These are phyloP conservation scores for Heliconius himera DNA, from an alignment of 1,140 invertebrate species.

Conservation along the genomic window DNA sequence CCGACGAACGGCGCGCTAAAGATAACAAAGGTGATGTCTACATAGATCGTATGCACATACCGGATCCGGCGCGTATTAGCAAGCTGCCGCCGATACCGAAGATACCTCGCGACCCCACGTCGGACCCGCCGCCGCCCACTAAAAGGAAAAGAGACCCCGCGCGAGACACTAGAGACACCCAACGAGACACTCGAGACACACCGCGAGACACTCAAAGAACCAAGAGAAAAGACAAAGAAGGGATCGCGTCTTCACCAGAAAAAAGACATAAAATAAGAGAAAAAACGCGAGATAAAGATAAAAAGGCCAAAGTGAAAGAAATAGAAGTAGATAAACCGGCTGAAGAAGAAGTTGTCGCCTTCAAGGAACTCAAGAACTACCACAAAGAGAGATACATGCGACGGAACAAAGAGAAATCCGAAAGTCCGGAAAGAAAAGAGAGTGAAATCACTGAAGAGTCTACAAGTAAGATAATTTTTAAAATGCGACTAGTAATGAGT, in stretches of 20 bases:
- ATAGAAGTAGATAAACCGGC: conserved; percentile 44
- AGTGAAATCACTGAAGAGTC: conserved; percentile 44
- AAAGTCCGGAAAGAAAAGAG: conserved; percentile 74
- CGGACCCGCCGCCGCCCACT: conserved; percentile 10
- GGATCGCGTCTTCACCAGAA: conserved; percentile 51
- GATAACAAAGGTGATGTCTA: conserved; percentile 39
- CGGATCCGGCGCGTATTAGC: conserved; percentile 60
- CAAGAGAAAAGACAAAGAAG: conserved; percentile 38
- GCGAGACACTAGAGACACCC: conserved; percentile 29
- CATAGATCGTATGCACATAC: conserved; percentile 51
- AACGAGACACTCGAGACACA: conserved; percentile 27
- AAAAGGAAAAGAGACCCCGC: conserved; percentile 34
- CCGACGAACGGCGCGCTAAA: conserved; percentile 15
- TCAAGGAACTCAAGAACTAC: conserved; percentile 84
- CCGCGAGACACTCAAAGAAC: background rate
- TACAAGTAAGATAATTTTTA: conserved; percentile 76
- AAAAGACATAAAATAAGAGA: conserved; percentile 43
- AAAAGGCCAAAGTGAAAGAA: conserved; percentile 45
- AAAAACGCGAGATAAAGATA: conserved; percentile 41
- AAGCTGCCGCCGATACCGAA: conserved; percentile 78
- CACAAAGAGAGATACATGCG: conserved; percentile 85
- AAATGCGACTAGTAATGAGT: conserved; percentile 39
- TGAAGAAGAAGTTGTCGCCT: conserved; percentile 70
- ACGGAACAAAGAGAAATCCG: conserved; percentile 82
- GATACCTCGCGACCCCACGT: conserved; percentile 52